Conservation (phyloP, 2,113 vertebrate genomes). For the Malurus melanocephalus region DNA sequence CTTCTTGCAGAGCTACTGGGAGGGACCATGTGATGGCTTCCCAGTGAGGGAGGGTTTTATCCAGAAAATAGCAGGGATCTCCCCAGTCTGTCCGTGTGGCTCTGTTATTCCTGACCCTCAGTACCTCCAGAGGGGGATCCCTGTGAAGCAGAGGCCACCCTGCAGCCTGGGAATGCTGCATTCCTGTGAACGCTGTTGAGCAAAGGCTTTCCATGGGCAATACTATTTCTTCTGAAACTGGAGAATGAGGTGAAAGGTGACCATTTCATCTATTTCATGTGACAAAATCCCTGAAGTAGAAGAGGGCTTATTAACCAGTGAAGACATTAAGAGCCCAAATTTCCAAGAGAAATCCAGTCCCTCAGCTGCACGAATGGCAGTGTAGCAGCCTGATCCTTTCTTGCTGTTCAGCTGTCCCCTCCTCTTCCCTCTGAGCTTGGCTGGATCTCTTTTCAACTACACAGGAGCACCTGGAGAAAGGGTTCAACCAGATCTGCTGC, state of each 20-base stretch:
- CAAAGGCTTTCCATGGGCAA: neutral
- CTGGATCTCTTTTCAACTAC: neutral
- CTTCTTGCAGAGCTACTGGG: neutral
- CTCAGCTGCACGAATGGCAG: neutral
- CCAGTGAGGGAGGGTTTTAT: fast-evolving
- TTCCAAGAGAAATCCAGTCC: neutral
- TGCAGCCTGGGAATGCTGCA: neutral
- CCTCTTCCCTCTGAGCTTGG: neutral
- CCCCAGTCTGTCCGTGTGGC: neutral
- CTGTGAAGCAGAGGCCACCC: neutral
- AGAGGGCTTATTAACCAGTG: neutral
- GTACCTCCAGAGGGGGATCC: neutral
- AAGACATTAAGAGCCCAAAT: neutral
- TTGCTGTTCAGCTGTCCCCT: neutral
- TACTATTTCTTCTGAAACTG: neutral
- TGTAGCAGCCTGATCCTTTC: neutral
- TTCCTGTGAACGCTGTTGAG: neutral
- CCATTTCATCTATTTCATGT: neutral
- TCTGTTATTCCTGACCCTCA: neutral
- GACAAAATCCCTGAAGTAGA: neutral
- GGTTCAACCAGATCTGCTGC: neutral
- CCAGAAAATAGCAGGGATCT: neutral
- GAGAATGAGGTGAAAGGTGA: neutral
- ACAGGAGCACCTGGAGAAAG: neutral
- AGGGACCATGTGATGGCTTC: neutral